Evolutionary conservation across 1,140 invertebrate species (phyloP).

Genomic region (Drosophila elegans): DNA sequence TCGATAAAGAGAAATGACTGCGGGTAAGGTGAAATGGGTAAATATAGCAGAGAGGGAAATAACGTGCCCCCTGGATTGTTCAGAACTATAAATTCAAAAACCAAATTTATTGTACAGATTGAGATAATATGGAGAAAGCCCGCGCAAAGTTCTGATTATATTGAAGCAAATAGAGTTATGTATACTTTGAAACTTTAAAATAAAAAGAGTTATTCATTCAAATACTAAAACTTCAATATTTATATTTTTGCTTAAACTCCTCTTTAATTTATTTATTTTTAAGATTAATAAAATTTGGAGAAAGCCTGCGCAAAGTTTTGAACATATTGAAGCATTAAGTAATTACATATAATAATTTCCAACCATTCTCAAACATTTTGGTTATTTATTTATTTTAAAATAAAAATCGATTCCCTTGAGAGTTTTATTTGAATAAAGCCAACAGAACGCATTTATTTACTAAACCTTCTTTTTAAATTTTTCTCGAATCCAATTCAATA

Average conservation of each 20-base stretch:
- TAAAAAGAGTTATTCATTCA: not conserved
- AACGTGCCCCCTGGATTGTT: slow-evolving; percentile 7
- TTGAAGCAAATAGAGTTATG: not conserved
- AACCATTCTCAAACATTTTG: too few relatives aligned
- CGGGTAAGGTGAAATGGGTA: slow-evolving; percentile 1
- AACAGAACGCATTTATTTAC: too few relatives aligned
- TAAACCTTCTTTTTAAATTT: too few relatives aligned
- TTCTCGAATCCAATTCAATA: not conserved
- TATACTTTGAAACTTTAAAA: not conserved
- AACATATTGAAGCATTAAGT: not conserved
- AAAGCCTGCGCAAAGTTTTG: too few relatives aligned
- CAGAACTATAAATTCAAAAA: slow-evolving; percentile 5
- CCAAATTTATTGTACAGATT: not conserved
- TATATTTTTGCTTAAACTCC: too few relatives aligned
- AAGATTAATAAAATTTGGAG: not conserved
- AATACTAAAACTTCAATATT: too few relatives aligned
- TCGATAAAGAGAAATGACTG: slow-evolving; percentile 47
- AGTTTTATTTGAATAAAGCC: too few relatives aligned
- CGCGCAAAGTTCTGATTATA: not conserved
- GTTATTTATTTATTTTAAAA: too few relatives aligned
- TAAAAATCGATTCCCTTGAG: too few relatives aligned
- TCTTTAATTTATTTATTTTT: not conserved
- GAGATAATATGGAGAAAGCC: too few relatives aligned
- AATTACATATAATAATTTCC: too few relatives aligned
- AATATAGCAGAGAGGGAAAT: not conserved